Evolutionary conservation across 2,888 invertebrate species (phyloP).

Genomic region (Lottia scabra): DNA sequence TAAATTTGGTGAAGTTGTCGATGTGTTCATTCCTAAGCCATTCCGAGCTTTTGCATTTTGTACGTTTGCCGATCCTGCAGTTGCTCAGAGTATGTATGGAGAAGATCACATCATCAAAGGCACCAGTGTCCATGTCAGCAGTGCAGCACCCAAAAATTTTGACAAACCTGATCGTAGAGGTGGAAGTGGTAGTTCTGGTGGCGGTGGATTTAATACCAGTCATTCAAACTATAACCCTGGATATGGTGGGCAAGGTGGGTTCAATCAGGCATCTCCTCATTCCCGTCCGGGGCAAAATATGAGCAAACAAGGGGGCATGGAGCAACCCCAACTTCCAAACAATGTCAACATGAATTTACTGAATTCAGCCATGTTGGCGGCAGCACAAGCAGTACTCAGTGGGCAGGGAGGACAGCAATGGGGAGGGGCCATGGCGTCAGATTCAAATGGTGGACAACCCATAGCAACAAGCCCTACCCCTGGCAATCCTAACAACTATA

Average conservation of each 20-base stretch:
- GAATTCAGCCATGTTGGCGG: slow-evolving; percentile 59
- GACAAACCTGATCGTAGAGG: slow-evolving; percentile 42
- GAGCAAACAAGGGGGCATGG: neutral
- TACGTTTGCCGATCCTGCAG: slow-evolving; percentile 91
- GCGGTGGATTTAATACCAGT: slow-evolving; percentile 16
- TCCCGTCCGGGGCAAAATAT: slow-evolving; percentile 8
- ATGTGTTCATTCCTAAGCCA: slow-evolving; percentile 95
- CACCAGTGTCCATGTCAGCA: slow-evolving; percentile 75
- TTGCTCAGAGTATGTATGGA: slow-evolving; percentile 89
- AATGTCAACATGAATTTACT: slow-evolving; percentile 59
- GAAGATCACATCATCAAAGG: slow-evolving; percentile 95
- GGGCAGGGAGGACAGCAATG: slow-evolving; percentile 39
- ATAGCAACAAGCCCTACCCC: slow-evolving; percentile 12
- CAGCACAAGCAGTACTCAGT: slow-evolving; percentile 57
- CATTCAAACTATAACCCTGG: slow-evolving; percentile 25
- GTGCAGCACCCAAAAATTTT: slow-evolving; percentile 65
- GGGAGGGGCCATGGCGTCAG: slow-evolving; percentile 16
- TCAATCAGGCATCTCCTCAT: slow-evolving; percentile 12
- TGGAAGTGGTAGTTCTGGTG: slow-evolving; percentile 9
- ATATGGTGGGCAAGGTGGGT: slow-evolving; percentile 26
- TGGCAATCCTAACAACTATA: slow-evolving; percentile 23
- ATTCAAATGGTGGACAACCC: slow-evolving; percentile 7
- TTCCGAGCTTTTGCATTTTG: slow-evolving; percentile 83
- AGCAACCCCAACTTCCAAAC: slow-evolving; percentile 16
- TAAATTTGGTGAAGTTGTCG: slow-evolving; percentile 92